Base-by-base conservation (phyloP, 2,888 invertebrate species). In the Nephrocerus scutellatus region DNA sequence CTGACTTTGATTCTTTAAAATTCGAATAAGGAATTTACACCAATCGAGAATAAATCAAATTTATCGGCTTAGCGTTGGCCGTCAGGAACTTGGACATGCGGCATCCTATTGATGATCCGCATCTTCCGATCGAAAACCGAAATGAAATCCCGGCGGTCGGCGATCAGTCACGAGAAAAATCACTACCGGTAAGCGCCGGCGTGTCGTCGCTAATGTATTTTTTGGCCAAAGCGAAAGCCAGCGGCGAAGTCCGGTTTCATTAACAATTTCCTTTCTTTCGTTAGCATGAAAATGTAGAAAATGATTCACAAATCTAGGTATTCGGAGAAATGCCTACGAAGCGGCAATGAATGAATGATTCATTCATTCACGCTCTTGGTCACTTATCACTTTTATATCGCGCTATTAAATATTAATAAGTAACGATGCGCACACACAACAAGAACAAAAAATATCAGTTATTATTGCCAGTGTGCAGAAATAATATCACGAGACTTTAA, bases 291-390 rank as follows among this genome's bases (percentile, higher is more conserved):
- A 40, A 38, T 40, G 36, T 35, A n/a, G n/a, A n/a, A n/a, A n/a
- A n/a, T n/a, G 36, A 15, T 34, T 28, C 31, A 25, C 36, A 23
- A 32, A 22, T 18, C 37, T 41, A 29, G 31, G 23, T 22, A 30
- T 48, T 48, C 47, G 16, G 23, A 45, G 43, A 47, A 47, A 33
- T 41, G 44, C 40, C 40, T 39, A 44, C 40, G 31, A 44, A 43
- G 35, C 20, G 13, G 13, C 8, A 22, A 7, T 10, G 41, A 42
- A 41, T 12, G 30, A 34, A 41, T 44, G 46, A 46, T 39, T 43
- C 46, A 46, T 38, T 8, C 8, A 22, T 22, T 10, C 10, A 22
- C 7, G 22, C 22, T n/a, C n/a, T n/a, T n/a, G n/a, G n/a, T n/a
- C n/a, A n/a, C n/a, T n/a, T n/a, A n/a, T n/a, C n/a, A n/a, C n/a